Evolutionary conservation across 2,888 invertebrate genomes (phyloP), one percentile per base, ranked within the genome.

Genomic region (Metopia argyrocephala): DNA sequence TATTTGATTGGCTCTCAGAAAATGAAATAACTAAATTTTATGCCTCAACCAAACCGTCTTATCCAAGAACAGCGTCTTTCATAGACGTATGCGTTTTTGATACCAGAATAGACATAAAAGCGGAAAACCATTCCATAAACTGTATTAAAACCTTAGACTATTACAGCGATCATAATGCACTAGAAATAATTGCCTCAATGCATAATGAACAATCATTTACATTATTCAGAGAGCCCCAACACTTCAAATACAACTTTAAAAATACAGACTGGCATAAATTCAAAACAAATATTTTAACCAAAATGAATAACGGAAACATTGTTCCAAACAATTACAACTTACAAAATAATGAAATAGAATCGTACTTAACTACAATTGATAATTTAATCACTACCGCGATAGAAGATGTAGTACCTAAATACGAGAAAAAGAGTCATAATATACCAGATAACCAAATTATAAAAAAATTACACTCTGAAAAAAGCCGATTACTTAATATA

Each of bases 101-200:
- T 25, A 18, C 31, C n/a, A n/a, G n/a, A n/a, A n/a, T n/a, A n/a
- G n/a, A n/a, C n/a, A n/a, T n/a, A n/a, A n/a, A n/a, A n/a, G n/a
- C n/a, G n/a, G n/a, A n/a, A n/a, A n/a, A n/a, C n/a, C n/a, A n/a
- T n/a, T n/a, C n/a, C n/a, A n/a, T 12, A 59, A 38, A 38, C 20
- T 59, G 6, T 2, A 31, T 59, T 6, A 12, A 3, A 27, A 38
- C n/a, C 18, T 18, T 31, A 59, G 31, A 59, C 15, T 59, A 59
- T 18, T 31, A 31, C 20, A 59, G 59, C 25, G 59, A 59, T 38
- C 59, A 59, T 38, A 59, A 59, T 25, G 31, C 59, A 38, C 18
- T 59, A 5, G n/a, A 59, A 59, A 59, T 59, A 27, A 9, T 4
- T 57, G 56, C 56, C 3, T 46, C 46, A 5, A 5, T 46, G 5